Conservation (phyloP, 1,140 invertebrate genomes). For the Drosophila navojoa region DNA sequence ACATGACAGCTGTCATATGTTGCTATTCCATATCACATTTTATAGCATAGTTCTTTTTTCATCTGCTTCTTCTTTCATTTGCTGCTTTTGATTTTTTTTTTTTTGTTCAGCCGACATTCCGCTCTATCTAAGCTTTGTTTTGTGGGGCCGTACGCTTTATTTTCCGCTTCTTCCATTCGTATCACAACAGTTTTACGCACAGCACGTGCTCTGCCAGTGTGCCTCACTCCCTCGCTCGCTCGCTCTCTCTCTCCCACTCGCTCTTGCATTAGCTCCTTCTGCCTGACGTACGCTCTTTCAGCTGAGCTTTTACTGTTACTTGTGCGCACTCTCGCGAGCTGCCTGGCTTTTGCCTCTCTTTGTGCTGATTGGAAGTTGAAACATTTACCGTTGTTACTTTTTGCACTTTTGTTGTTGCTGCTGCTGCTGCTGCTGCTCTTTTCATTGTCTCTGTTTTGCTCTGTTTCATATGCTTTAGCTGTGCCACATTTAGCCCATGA, state of each 20-base stretch:
- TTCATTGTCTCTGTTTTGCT: conserved; percentile 46
- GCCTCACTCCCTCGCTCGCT: conserved; percentile 20
- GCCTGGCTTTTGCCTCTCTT: conserved; percentile 12
- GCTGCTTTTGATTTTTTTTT: conserved; percentile 3
- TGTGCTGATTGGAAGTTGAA: conserved; percentile 64
- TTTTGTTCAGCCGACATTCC: conserved; percentile 24
- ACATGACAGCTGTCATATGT: conserved; percentile 81
- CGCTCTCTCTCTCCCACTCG: too few species aligned
- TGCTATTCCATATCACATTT: conserved; percentile 63
- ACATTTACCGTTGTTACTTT: conserved; percentile 7
- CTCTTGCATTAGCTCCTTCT: too few species aligned
- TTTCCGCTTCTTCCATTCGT: conserved; percentile 17
- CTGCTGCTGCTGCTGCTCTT: conserved; percentile 7
- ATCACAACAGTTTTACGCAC: conserved; percentile 38
- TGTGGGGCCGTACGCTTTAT: conserved; percentile 30
- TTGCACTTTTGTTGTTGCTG: conserved; percentile 3
- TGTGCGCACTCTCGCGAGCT: conserved; percentile 20
- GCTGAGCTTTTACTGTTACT: conserved; percentile 27
- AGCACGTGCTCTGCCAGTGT: conserved; percentile 37
- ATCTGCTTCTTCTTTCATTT: conserved; percentile 25
- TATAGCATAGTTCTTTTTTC: conserved; percentile 43
- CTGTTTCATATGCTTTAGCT: conserved; percentile 41
- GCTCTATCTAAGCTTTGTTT: conserved; percentile 49
- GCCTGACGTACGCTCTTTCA: conserved; percentile 4
- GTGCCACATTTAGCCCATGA: conserved; percentile 62